Conservation (phyloP, 2,113 vertebrate species). For the Promerops cafer region DNA sequence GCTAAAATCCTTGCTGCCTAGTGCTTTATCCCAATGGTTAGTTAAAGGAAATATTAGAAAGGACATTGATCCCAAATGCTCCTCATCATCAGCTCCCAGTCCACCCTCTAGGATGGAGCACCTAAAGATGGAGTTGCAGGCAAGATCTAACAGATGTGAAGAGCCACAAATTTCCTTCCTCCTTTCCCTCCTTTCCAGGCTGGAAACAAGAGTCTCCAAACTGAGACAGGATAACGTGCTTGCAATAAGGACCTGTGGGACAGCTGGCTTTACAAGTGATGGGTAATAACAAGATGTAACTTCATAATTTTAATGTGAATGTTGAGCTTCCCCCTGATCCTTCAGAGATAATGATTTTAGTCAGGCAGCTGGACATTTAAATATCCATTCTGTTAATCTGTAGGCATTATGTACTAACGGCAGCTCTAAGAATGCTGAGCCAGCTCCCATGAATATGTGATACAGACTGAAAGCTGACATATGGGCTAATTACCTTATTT, state of each 20-base stretch:
- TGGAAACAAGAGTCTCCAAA: neutral
- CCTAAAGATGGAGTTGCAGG: neutral
- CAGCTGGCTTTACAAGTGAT: neutral
- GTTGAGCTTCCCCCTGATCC: neutral
- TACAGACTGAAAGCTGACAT: neutral
- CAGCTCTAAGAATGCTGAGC: neutral
- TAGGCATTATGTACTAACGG: neutral
- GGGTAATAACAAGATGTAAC: neutral
- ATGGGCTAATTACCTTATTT: neutral
- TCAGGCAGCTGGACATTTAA: neutral
- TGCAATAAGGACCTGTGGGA: neutral
- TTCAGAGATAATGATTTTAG: neutral
- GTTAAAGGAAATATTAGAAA: neutral
- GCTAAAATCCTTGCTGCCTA: neutral
- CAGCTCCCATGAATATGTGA: neutral
- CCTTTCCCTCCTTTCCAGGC: neutral
- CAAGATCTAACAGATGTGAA: neutral
- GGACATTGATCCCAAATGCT: neutral
- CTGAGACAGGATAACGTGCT: neutral
- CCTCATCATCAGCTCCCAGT: neutral
- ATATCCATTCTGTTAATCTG: neutral
- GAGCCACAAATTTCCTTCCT: neutral
- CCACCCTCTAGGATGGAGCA: neutral
- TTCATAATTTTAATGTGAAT: neutral
- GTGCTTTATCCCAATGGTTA: neutral